phyloP scores from a whole-genome alignment of 2,797 vertebrate genomes.

The Diglossa cyanea region DNA sequence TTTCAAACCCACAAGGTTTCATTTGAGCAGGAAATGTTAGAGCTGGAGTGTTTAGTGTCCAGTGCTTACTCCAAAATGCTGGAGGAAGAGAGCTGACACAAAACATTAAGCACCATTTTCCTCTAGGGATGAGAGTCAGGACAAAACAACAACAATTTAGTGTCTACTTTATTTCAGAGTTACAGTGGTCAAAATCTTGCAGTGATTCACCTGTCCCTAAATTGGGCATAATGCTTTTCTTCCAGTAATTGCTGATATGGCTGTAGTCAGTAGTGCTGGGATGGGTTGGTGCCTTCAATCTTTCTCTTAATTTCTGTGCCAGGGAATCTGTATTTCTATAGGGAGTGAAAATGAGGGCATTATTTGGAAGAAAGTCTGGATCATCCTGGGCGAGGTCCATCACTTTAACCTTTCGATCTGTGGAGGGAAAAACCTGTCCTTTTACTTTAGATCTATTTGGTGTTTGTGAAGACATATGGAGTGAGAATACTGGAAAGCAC shows the following conservation, averaged over 20 bases:
- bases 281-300: background rate
- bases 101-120: background rate
- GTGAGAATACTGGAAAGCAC: conserved; percentile 46
- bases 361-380: background rate
- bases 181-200: background rate
- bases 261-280: background rate
- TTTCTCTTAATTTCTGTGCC: background rate
- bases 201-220: background rate
- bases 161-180: background rate
- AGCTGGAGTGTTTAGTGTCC: background rate
- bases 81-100: background rate
- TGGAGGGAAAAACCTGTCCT: background rate
- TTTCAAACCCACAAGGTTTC: background rate
- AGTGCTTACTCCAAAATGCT: background rate
- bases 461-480: conserved; percentile 52
- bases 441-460: conserved; percentile 55
- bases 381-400: conserved; percentile 3
- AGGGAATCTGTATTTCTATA: background rate
- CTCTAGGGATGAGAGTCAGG: background rate
- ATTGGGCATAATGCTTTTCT: background rate
- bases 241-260: background rate
- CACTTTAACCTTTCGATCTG: conserved; percentile 17
- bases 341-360: conserved; percentile 21
- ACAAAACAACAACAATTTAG: background rate
- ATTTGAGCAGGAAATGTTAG: background rate